Evolutionary conservation across 2,888 invertebrate genomes (phyloP), one percentile per base, ranked within the genome.

Genomic region (Loripinus fragilis): DNA sequence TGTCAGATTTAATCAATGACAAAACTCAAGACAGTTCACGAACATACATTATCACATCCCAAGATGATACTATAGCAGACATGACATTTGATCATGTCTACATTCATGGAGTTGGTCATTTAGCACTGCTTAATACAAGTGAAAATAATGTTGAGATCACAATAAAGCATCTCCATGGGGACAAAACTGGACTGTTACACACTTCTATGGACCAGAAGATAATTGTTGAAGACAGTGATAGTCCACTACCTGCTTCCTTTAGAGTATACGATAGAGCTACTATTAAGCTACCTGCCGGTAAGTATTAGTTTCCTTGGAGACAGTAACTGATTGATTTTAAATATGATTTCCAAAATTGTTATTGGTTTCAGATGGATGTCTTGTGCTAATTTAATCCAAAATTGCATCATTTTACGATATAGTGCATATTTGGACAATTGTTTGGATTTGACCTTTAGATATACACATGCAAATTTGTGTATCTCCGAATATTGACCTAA

Each of bases 191-290:
- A 15, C 76, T 90, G 81, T 41, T 90, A 10, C 90, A 90, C 72
- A 81, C 86, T 3, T 83, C 86, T 8, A 71, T 65, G 12, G 82
- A 83, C 30, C 86, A 86, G 73, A 74, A 80, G 30, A 76, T 89
- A 12, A 72, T 65, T 1, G 70, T 90, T 2, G 45, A 72, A 20
- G 74, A 81, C 70, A 85, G 87, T 74, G 85, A 82, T 28, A 82
- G 80, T 48, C 90, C 90, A 0, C 86, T 90, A 71, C 89, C 90
- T 10, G 68, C 85, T 1, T 85, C 89, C 2, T 86, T 90, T 71
- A 70, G 86, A 48, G 85, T 88, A 12, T 90, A 90, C 74, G 79
- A 86, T 33, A 52, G 71, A 17, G 71, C 86, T 5, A 69, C 71
- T 12, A 65, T 90, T 48, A 83, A 75, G 28, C 75, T 88, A 17